Evolutionary conservation across 2,888 invertebrate genomes (phyloP).

Genomic region (Hemicrepidius hirtus): DNA sequence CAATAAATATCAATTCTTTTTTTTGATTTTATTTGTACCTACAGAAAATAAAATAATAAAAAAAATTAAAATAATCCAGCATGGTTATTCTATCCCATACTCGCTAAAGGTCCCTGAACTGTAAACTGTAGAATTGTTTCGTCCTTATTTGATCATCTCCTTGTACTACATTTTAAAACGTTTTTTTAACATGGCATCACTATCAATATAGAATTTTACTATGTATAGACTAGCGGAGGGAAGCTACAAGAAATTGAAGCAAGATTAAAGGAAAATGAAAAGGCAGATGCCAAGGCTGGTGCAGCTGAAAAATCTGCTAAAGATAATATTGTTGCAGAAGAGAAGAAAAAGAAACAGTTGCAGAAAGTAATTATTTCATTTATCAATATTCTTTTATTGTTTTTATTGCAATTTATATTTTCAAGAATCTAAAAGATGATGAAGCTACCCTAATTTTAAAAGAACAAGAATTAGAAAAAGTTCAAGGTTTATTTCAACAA

Average conservation of each 20-base stretch:
- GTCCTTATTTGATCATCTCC: too few species aligned
- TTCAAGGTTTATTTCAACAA: constrained; percentile 78
- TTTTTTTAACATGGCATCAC: too few species aligned
- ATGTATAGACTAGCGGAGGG: constrained; percentile 79
- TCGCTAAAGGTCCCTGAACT: too few species aligned
- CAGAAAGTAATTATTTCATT: constrained; percentile 69
- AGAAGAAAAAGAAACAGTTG: constrained; percentile 80
- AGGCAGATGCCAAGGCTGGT: constrained; percentile 79
- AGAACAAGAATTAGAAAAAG: constrained; percentile 76
- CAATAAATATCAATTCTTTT: too few species aligned
- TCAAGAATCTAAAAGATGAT: constrained; percentile 79
- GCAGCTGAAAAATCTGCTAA: constrained; percentile 80
- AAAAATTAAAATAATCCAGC: too few species aligned
- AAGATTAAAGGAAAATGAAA: constrained; percentile 79
- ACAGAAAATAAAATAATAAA: too few species aligned
- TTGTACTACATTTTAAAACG: too few species aligned
- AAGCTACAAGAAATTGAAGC: constrained; percentile 79
- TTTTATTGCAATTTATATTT: neutral
- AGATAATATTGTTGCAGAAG: constrained; percentile 80
- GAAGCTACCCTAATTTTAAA: constrained; percentile 77
- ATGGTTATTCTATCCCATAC: too few species aligned
- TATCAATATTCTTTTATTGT: constrained; percentile 2
- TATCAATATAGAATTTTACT: constrained; percentile 51
- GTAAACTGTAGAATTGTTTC: too few species aligned
- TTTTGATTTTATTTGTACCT: too few species aligned